Evolutionary conservation across 2,113 vertebrate genomes (phyloP), one percentile per base, ranked within the genome.

Genomic region (Rana temporaria): DNA sequence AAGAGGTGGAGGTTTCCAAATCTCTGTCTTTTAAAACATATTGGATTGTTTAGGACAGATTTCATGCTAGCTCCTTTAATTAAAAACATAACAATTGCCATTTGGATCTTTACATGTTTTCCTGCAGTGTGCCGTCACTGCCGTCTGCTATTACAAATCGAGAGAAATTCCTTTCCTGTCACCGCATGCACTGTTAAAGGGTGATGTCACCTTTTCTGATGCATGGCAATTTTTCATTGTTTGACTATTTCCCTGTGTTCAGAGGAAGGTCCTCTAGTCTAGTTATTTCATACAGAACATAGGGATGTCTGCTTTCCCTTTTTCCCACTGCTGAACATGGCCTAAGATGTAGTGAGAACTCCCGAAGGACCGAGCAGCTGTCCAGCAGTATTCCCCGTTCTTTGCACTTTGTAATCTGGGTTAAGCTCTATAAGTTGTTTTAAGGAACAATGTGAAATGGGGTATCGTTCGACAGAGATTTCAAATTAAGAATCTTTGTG

Each of bases 41-140:
- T 68, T 83, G 81, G 56, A 83, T 76, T 76, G 81, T 83, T 83
- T 83, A 83, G 72, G 76, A 57, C 52, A 66, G 63, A 83, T 83
- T 74, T 75, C 81, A 83, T 75, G 81, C 81, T 83, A 83, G 76
- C 81, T 83, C 72, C 63, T 67, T 67, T 83, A 83, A 83, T 83
- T 83, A 83, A 83, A 83, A 83, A 83, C 81, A 83, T 83, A 74
- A 83, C 72, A 76, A 76, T 75, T 83, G 81, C 81, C 81, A 83
- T 83, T 83, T 83, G 81, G 81, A 83, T 76, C 81, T 76, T 75
- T 68, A 68, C 69, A 82, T 76, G 81, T 83, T 83, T 83, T 83
- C 72, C 55, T 83, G 81, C 66, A 60, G 30, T 76, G 63, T 83
- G 71, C 81, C 81, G 71, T 83, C 81, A 76, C 71, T 83, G 71